Conservation (phyloP, 2,113 vertebrate genomes). For the Nyctibius bracteatus region DNA sequence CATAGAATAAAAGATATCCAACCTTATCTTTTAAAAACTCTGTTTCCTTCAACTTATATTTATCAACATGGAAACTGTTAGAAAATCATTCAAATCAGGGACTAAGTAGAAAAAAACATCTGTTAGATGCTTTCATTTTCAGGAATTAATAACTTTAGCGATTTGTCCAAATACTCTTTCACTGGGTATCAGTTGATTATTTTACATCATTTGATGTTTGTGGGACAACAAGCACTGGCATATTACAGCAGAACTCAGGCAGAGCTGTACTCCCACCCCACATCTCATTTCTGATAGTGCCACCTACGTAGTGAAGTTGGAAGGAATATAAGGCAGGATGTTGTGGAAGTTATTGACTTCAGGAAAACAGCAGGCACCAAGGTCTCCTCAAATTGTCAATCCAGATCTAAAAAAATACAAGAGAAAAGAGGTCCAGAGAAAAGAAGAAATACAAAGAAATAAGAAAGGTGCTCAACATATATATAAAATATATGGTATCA, state of each 20-base stretch:
- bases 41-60: too few relatives aligned
- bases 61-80: too few relatives aligned
- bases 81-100: too few relatives aligned
- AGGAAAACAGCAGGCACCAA: background rate
- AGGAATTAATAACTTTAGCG: background rate
- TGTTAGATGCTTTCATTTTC: background rate
- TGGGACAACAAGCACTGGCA: background rate
- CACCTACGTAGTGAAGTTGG: background rate
- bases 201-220: background rate
- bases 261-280: background rate
- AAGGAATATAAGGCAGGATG: background rate
- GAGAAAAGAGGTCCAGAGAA: background rate
- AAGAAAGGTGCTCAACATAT: background rate
- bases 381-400: background rate
- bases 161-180: background rate
- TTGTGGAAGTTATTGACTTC: background rate
- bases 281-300: background rate
- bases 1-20: too few relatives aligned
- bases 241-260: background rate
- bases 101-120: too few relatives aligned
- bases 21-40: too few relatives aligned
- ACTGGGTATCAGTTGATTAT: background rate
- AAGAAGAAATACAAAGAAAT: background rate
- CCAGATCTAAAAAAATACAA: background rate
- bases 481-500: background rate